Conservation (phyloP, 2,888 invertebrate genomes). For the Caenorhabditis japonica region DNA sequence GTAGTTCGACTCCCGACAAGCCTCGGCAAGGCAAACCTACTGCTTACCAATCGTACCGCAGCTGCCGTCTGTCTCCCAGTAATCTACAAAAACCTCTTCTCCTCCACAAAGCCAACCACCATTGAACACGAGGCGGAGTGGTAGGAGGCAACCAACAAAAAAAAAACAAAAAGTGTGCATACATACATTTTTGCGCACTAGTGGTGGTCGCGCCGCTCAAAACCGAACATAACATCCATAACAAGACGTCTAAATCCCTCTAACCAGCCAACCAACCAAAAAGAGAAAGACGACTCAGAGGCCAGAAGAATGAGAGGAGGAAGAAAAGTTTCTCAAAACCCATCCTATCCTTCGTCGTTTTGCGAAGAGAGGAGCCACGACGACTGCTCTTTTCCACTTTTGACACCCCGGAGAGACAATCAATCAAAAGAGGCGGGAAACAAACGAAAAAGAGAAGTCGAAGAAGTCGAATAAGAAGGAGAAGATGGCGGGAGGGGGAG, state of each 20-base stretch:
- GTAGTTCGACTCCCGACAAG: no score
- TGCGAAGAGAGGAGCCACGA: not conserved
- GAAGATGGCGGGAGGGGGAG: not conserved
- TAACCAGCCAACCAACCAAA: no score
- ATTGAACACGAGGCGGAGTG: no score
- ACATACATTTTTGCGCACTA: not conserved
- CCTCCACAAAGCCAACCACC: no score
- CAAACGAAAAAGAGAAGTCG: not conserved
- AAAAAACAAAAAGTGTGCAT: constrained; percentile 10
- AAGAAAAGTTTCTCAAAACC: not conserved
- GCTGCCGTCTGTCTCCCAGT: no score
- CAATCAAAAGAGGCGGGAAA: constrained; percentile 41
- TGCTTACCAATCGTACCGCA: no score
- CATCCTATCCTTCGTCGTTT: not conserved
- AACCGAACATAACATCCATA: constrained; percentile 17
- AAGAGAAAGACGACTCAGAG: no score
- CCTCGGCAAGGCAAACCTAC: no score
- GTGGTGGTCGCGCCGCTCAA: not conserved
- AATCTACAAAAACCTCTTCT: no score
- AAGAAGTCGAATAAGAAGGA: not conserved
- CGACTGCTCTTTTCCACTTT: constrained; percentile 2
- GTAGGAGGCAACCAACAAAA: not conserved
- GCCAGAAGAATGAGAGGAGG: not conserved
- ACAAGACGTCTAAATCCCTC: constrained; percentile 11
- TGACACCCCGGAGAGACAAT: constrained; percentile 49